Conservation (phyloP, 2,113 vertebrate species). For the Onychorhynchus coronatus region DNA sequence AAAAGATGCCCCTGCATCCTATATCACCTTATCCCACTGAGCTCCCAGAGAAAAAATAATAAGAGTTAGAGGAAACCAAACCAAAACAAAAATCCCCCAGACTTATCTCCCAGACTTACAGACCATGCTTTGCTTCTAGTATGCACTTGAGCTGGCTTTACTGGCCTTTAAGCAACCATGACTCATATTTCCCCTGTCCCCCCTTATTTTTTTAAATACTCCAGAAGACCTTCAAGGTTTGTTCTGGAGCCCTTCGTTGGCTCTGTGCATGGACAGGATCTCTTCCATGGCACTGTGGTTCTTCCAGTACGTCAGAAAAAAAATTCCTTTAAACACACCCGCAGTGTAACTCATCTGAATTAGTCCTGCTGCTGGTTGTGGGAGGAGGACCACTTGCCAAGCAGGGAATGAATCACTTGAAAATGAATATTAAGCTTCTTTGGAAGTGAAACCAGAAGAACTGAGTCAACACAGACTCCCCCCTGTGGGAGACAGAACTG, state of each 20-base stretch:
- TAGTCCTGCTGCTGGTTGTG: slow-evolving; percentile 7
- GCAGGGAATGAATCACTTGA: slow-evolving; percentile 26
- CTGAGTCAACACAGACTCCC: not conserved
- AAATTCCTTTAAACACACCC: not conserved
- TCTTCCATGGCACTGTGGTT: not conserved
- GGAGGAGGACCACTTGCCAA: slow-evolving; percentile 31
- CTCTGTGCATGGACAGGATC: not conserved
- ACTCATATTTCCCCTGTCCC: not conserved
- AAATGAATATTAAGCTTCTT: slow-evolving; percentile 56
- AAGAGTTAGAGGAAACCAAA: not conserved
- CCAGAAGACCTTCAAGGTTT: not conserved
- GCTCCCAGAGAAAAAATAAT: not conserved
- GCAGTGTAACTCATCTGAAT: slow-evolving; percentile 29
- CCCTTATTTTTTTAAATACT: not conserved
- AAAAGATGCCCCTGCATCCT: not conserved
- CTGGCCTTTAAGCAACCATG: not conserved
- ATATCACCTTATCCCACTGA: not conserved
- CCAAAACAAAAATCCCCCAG: not conserved
- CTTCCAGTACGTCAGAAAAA: slow-evolving; percentile 4
- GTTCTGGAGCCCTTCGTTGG: not conserved
- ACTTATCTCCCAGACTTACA: not conserved
- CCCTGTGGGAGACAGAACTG: not conserved
- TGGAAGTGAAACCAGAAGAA: slow-evolving; percentile 15
- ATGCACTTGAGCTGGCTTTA: not conserved
- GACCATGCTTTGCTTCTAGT: not conserved